phyloP scores from a whole-genome alignment of 2,888 invertebrate species.

The Drosophila sordidula region DNA sequence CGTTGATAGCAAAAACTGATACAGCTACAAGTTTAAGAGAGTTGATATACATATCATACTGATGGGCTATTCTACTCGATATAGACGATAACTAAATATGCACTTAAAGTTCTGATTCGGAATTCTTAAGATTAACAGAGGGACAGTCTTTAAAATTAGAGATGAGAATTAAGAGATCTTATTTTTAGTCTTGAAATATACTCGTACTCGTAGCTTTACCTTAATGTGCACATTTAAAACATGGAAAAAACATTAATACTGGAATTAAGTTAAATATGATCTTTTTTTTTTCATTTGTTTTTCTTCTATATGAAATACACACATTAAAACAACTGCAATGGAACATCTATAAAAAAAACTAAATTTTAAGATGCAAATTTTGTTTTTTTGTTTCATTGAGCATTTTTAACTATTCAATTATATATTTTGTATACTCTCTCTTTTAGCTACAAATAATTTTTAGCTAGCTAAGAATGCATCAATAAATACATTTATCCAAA shows the following conservation, averaged over 20 bases:
- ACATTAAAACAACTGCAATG: constrained; percentile 53
- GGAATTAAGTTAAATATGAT: constrained; percentile 22
- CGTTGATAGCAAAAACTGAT: constrained; percentile 67
- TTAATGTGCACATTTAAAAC: constrained; percentile 52
- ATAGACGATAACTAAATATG: constrained; percentile 35
- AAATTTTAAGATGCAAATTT: constrained; percentile 37
- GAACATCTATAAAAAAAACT: constrained; percentile 62
- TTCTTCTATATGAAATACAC: constrained; percentile 33
- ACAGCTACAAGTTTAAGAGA: constrained; percentile 45
- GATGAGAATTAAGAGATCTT: constrained; percentile 59
- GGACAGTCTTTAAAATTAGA: constrained; percentile 75
- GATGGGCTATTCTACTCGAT: constrained; percentile 3
- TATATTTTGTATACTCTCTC: constrained; percentile 29
- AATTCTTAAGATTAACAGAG: constrained; percentile 69
- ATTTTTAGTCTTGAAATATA: constrained; percentile 60
- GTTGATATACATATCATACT: constrained; percentile 25
- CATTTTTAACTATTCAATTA: constrained; percentile 29
- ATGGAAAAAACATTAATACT: constrained; percentile 50
- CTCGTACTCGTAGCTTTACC: constrained; percentile 35
- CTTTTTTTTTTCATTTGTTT: background rate
- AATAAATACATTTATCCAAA: constrained; percentile 74
- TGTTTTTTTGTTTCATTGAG: constrained; percentile 30
- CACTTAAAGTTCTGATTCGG: constrained; percentile 27
- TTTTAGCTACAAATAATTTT: constrained; percentile 57
- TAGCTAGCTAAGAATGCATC: constrained; percentile 75